Conservation (phyloP, 1,140 invertebrate species). For the Pantala flavescens region DNA sequence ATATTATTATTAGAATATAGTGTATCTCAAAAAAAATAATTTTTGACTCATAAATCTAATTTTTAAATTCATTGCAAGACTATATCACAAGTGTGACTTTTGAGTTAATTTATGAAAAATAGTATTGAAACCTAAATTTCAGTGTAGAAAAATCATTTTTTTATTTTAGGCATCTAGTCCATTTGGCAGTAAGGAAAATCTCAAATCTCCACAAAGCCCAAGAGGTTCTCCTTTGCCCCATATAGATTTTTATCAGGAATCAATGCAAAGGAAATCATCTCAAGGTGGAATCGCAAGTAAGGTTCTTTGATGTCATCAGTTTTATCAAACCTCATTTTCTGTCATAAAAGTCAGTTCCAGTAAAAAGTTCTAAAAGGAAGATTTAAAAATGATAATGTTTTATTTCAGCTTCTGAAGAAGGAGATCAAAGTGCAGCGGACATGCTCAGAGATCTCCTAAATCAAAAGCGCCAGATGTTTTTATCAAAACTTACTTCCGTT, state of each 20-base stretch:
- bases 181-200: slow-evolving; percentile 64
- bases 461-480: slow-evolving; percentile 72
- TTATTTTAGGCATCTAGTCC: slow-evolving; percentile 51
- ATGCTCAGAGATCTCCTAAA: slow-evolving; percentile 82
- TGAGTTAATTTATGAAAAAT: no score
- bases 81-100: no score
- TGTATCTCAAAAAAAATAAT: no score
- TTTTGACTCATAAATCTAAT: no score
- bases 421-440: slow-evolving; percentile 65
- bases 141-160: not conserved
- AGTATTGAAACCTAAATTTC: not conserved
- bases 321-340: no score
- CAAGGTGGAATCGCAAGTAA: slow-evolving; percentile 30
- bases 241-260: slow-evolving; percentile 31
- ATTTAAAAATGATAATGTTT: not conserved
- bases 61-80: no score
- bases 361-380: no score
- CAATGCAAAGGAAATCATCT: slow-evolving; percentile 40
- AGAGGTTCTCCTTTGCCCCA: slow-evolving; percentile 40
- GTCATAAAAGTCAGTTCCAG: no score
- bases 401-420: slow-evolving; percentile 29
- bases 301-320: no score
- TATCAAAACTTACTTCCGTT: slow-evolving; percentile 76
- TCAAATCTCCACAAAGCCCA: slow-evolving; percentile 51
- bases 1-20: no score